A percentile compares a stretch with the other conserved stretches of the same genome.
These are phyloP conservation scores for Fissipunctia ypsillon DNA, from an alignment of 2,888 invertebrate genomes.

Conservation along the genomic window DNA sequence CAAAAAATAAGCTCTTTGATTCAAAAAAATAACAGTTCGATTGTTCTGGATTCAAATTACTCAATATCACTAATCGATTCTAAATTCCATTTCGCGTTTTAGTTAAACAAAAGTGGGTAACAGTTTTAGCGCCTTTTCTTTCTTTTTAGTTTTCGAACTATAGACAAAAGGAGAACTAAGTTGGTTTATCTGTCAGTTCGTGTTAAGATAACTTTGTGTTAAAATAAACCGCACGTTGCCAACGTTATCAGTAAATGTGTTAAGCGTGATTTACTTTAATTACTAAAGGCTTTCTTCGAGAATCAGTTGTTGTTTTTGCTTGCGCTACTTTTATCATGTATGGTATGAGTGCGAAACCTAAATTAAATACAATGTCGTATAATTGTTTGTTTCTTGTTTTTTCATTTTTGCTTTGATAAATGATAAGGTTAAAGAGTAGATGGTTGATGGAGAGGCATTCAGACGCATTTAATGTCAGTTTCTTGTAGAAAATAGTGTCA, in stretches of 20 bases:
- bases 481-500: not conserved
- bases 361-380: too few relatives aligned
- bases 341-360: not conserved
- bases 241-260: conserved; percentile 61
- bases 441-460: not conserved
- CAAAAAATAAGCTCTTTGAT: conserved; percentile 26
- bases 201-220: conserved; percentile 42
- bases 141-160: conserved; percentile 8
- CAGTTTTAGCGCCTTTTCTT: conserved; percentile 18
- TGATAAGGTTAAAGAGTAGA: not conserved
- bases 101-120: conserved; percentile 38
- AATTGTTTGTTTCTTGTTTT: not conserved
- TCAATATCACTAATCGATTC: conserved; percentile 44
- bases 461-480: not conserved
- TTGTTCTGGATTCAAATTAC: conserved; percentile 51
- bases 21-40: conserved; percentile 11
- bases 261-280: conserved; percentile 54
- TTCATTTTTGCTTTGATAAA: not conserved
- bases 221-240: conserved; percentile 28
- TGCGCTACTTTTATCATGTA: not conserved
- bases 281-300: conserved; percentile 12
- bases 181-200: conserved; percentile 32
- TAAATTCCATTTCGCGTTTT: conserved; percentile 20
- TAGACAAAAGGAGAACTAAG: conserved; percentile 30
- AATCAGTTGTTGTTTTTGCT: not conserved